phyloP scores from a whole-genome alignment of 2,797 vertebrate species.

The Epinephelus awoara region DNA sequence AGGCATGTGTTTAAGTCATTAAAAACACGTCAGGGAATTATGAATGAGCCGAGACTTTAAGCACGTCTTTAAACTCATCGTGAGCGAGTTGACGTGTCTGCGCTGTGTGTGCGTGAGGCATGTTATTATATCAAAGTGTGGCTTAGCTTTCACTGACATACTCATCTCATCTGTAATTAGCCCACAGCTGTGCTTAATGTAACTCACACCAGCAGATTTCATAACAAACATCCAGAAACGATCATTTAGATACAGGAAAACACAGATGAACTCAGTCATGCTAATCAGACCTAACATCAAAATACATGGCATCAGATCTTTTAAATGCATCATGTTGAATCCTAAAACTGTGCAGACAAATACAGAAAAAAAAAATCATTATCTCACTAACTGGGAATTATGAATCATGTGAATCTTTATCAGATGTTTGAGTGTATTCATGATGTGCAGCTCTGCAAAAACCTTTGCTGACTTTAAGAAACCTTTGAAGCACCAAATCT shows the following conservation, averaged over 20 bases:
- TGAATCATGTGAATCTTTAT: background rate
- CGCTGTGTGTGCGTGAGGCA: constrained; percentile 1
- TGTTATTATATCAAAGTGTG: constrained; percentile 75
- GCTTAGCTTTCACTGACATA: constrained; percentile 75
- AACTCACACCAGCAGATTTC: constrained; percentile 61
- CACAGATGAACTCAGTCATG: constrained; percentile 28
- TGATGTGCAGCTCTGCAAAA: background rate
- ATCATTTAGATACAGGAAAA: constrained; percentile 51
- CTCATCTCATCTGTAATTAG: constrained; percentile 75
- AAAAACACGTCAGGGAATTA: constrained; percentile 66
- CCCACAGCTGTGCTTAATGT: constrained; percentile 69
- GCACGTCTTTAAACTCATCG: constrained; percentile 44
- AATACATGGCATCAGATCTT: background rate
- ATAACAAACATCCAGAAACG: constrained; percentile 61
- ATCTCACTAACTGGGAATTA: background rate
- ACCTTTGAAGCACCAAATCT: background rate
- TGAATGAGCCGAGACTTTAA: constrained; percentile 57
- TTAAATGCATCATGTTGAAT: constrained; percentile 10
- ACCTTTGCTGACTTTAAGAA: background rate
- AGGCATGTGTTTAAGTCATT: constrained; percentile 69
- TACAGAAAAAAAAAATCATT: background rate
- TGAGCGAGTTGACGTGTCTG: constrained; percentile 35
- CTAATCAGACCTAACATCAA: constrained; percentile 1
- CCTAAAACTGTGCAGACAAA: background rate
- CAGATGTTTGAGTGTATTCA: background rate